Evolutionary conservation across 2,888 invertebrate species (phyloP), one percentile per base, ranked within the genome.

Genomic region (Cosmopolites sordidus): DNA sequence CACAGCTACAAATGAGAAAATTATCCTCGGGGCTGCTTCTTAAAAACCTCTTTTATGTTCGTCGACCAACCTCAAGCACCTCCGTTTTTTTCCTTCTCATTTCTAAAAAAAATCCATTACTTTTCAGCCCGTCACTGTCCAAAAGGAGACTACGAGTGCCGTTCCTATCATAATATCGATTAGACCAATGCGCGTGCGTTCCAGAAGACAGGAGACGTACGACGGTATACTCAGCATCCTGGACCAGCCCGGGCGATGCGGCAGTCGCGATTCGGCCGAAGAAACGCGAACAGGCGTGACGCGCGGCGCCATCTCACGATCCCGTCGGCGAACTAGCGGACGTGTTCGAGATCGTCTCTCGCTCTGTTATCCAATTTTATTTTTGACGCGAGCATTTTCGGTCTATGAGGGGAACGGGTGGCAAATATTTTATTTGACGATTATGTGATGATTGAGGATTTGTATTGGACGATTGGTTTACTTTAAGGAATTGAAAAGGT

Each of bases 211-310:
- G 68, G 68, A 66, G 66, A 27, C n/a, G 29, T 12, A 11, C 44
- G 47, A 50, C 48, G 68, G 62, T 65, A 67, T 66, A 66, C 68
- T 67, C 71, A 71, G 72, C 72, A 71, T 72, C 73, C 72, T 71
- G 72, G 71, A 69, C 71, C 68, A 68, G 71, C 71, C 71, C 70
- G 70, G 70, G 71, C 69, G 67, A 68, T 71, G 72, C 72, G 69
- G 72, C 68, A 71, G 71, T 72, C 67, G 68, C 68, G 68, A 65
- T 69, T 65, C 60, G 62, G 63, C 17, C 64, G 62, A 14, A 40
- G 40, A 12, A 16, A 40, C 40, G 40, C 16, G 16, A 16, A 16
- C 33, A 33, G n/a, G 33, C 11, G 33, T n/a, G 22, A 22, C 4
- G 3, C 22, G 22, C 22, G 22, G 8, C 22, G 22, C 22, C 22